These are phyloP conservation scores for Phaonia tiefii DNA, from an alignment of 2,888 invertebrate species.

Conservation along the genomic window DNA sequence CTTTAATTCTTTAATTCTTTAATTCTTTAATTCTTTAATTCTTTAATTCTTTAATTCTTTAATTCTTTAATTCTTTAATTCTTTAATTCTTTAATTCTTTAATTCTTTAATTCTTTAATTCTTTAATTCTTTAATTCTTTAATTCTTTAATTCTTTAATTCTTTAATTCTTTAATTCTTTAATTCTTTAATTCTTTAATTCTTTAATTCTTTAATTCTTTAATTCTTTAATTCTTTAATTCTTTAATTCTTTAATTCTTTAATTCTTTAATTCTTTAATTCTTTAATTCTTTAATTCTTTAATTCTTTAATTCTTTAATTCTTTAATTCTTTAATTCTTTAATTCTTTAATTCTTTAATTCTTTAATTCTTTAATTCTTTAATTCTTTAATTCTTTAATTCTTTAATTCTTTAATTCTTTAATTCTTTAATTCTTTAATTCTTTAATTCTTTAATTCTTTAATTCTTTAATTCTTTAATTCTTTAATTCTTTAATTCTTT, in stretches of 20 bases:
- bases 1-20: slow-evolving; percentile 5
- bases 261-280: slow-evolving; percentile 8
- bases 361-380: slow-evolving; percentile 5
- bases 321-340: slow-evolving; percentile 5
- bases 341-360: slow-evolving; percentile 8
- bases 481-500: too few species aligned
- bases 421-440: too few species aligned
- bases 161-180: slow-evolving; percentile 5
- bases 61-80: slow-evolving; percentile 8
- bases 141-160: slow-evolving; percentile 8
- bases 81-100: slow-evolving; percentile 5
- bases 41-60: slow-evolving; percentile 5
- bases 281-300: slow-evolving; percentile 5
- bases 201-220: slow-evolving; percentile 5
- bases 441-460: too few species aligned
- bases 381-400: not conserved
- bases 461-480: too few species aligned
- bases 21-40: slow-evolving; percentile 8
- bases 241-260: slow-evolving; percentile 5
- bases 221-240: slow-evolving; percentile 8
- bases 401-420: too few species aligned
- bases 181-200: slow-evolving; percentile 8
- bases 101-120: slow-evolving; percentile 1
- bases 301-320: slow-evolving; percentile 8
- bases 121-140: slow-evolving; percentile 5